phyloP scores from a whole-genome alignment of 2,113 vertebrate genomes.

The Hydrochoerus hydrochaeris region DNA sequence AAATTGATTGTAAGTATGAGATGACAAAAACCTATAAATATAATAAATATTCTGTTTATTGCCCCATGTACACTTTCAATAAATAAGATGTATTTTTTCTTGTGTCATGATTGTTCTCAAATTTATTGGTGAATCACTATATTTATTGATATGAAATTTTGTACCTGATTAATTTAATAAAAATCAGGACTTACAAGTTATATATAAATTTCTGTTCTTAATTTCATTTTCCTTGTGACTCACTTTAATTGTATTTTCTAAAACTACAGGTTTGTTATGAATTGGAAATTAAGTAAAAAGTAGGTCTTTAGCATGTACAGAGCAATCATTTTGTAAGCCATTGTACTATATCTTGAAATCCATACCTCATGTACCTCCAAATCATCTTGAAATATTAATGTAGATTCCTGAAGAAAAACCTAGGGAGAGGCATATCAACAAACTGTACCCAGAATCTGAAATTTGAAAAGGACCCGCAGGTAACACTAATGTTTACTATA shows the following conservation, averaged over 20 bases:
- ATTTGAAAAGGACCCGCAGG: neutral
- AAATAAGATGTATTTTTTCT: neutral
- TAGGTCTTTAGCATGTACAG: neutral
- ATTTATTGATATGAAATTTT: neutral
- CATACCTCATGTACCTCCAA: neutral
- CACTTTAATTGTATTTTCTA: conserved; percentile 1
- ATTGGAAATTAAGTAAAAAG: neutral
- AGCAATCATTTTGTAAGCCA: neutral
- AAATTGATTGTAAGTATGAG: conserved; percentile 15
- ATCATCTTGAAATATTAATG: neutral
- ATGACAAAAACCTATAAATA: neutral
- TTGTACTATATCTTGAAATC: neutral
- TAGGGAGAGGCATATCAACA: neutral
- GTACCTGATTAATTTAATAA: neutral
- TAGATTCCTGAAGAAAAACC: neutral
- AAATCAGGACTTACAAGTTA: neutral
- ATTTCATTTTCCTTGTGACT: conserved; percentile 7
- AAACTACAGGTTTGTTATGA: neutral
- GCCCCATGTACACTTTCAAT: neutral
- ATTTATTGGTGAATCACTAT: neutral
- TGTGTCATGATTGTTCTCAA: neutral
- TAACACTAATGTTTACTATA: neutral
- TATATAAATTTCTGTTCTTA: neutral
- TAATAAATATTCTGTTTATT: neutral
- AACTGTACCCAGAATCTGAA: neutral